These are phyloP conservation scores for Leptopilina myrica DNA, from an alignment of 2,888 invertebrate genomes.

Conservation along the genomic window DNA sequence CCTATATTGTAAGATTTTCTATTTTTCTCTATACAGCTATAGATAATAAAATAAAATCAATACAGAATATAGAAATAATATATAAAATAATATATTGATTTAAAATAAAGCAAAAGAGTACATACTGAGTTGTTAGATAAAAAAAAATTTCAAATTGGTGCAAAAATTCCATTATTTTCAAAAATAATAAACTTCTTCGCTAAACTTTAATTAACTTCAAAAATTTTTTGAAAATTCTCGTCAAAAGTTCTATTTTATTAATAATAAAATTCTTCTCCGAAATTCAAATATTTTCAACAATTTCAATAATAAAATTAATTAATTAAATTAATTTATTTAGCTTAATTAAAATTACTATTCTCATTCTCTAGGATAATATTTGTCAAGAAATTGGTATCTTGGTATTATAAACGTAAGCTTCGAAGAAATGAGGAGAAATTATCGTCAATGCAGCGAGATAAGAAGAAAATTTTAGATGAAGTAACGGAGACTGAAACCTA, in stretches of 20 bases:
- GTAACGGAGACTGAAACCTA: slow-evolving; percentile 99
- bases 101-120: no score
- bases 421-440: slow-evolving; percentile 87
- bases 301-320: no score
- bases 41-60: background rate
- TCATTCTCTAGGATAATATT: slow-evolving; percentile 83
- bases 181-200: no score
- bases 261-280: no score
- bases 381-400: slow-evolving; percentile 87
- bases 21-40: slow-evolving; percentile 23
- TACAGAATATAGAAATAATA: background rate
- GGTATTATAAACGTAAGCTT: slow-evolving; percentile 92
- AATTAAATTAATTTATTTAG: no score
- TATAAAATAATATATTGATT: background rate
- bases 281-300: no score
- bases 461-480: slow-evolving; percentile 92
- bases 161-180: no score
- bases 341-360: slow-evolving; percentile 45
- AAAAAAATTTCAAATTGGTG: no score
- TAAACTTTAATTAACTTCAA: no score
- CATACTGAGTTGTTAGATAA: no score
- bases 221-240: no score
- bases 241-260: no score
- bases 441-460: slow-evolving; percentile 85
- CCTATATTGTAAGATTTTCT: slow-evolving; percentile 87